Percentiles rank a stretch among this genome's conserved stretches.
These are phyloP conservation scores for Melanocharis versteri DNA, from an alignment of 2,113 vertebrate genomes.

Conservation along the genomic window DNA sequence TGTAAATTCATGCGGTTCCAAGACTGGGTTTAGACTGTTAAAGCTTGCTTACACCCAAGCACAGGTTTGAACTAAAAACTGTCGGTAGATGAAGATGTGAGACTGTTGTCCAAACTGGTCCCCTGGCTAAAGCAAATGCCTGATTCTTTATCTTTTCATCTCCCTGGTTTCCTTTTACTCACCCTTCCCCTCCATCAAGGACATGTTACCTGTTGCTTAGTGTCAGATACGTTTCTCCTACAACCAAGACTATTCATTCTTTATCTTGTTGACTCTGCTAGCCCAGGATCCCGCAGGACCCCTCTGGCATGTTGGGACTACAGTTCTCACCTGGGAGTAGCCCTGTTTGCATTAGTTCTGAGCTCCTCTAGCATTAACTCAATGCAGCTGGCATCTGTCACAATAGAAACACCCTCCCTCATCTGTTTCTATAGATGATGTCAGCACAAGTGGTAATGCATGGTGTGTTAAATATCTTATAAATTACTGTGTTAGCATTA, in stretches of 20 bases:
- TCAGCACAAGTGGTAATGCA: constrained; percentile 88
- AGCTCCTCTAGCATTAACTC: constrained; percentile 82
- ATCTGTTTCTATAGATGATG: constrained; percentile 87
- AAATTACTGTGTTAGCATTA: constrained; percentile 86
- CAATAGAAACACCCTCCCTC: constrained; percentile 82
- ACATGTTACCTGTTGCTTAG: constrained; percentile 71
- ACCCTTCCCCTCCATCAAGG: constrained; percentile 70
- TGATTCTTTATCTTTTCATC: constrained; percentile 88
- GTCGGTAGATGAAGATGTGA: neutral
- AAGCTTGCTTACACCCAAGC: constrained; percentile 53
- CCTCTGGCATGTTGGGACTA: constrained; percentile 76
- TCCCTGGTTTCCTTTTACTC: constrained; percentile 66
- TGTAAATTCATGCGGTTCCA: constrained; percentile 70
- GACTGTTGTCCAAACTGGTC: neutral
- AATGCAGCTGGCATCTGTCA: constrained; percentile 88
- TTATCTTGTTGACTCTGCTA: constrained; percentile 53
- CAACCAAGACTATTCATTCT: constrained; percentile 64
- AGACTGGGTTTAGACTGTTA: constrained; percentile 65
- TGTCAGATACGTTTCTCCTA: constrained; percentile 74
- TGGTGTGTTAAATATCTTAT: constrained; percentile 86
- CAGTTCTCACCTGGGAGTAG: constrained; percentile 69
- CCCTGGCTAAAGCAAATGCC: constrained; percentile 69
- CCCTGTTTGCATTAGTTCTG: constrained; percentile 74
- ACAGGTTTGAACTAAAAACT: constrained; percentile 42
- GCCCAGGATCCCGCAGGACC: constrained; percentile 63